A percentile compares a stretch with the other conserved stretches of the same genome.
Evolutionary conservation across 2,113 vertebrate species (phyloP).

Genomic region (Malurus cyaneus): DNA sequence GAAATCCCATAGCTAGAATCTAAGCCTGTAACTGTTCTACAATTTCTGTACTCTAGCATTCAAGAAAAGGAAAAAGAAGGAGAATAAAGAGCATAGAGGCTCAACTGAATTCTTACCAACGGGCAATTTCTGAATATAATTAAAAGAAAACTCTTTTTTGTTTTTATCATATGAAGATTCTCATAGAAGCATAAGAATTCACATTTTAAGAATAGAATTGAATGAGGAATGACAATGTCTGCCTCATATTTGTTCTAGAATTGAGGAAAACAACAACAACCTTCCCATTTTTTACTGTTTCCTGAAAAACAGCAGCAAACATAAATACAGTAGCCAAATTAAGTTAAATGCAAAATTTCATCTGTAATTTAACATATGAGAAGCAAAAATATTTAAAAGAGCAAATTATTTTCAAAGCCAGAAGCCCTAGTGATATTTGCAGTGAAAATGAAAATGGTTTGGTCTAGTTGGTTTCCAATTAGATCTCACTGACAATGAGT

Average conservation of each 20-base stretch:
- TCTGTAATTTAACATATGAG: not conserved
- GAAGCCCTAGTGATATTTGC: not conserved
- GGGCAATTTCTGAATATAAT: not conserved
- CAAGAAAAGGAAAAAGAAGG: slow-evolving; percentile 11
- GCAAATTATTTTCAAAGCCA: not conserved
- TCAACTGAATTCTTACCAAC: not conserved
- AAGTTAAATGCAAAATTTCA: not conserved
- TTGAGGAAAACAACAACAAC: not conserved
- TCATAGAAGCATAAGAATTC: not conserved
- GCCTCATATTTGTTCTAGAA: not conserved
- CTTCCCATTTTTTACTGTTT: not conserved
- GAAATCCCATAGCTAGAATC: not conserved
- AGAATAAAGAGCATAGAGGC: not conserved
- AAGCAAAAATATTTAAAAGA: not conserved
- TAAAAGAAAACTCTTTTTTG: not conserved
- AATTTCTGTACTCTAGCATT: slow-evolving; percentile 8
- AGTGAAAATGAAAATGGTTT: not conserved
- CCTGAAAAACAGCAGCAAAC: not conserved
- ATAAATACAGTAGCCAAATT: not conserved
- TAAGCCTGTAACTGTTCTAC: slow-evolving; percentile 37
- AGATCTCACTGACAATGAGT: not conserved
- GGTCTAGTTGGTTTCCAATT: not conserved
- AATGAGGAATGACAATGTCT: not conserved
- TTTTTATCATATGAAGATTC: not conserved
- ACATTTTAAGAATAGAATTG: not conserved